Base-by-base conservation (phyloP, 2,113 vertebrate species). In the Larimichthys polyactis region DNA sequence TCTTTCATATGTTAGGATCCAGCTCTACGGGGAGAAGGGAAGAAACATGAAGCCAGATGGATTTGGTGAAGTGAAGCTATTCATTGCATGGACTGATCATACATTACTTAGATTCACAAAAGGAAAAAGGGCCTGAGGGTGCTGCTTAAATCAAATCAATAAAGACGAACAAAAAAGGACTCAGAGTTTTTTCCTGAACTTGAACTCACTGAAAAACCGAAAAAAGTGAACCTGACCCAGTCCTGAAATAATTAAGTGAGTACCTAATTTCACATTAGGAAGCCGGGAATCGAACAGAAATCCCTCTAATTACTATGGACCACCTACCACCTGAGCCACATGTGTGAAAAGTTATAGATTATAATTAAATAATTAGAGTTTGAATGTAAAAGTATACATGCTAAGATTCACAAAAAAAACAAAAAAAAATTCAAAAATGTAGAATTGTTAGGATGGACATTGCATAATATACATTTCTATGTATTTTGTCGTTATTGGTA, bases 1-100 rank as follows among this genome's bases (percentile, higher is more conserved):
- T 46, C 48, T 0, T 46, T 75, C 79, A 63, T 82, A 63, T 64
- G 58, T 76, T 76, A 49, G n/a, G 2, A 52, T 22, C 32, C 22
- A 4, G 16, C 66, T 49, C 24, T 77, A 17, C 9, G 4, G 43
- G 14, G 51, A 16, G 9, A 57, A 49, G 8, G 4, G 27, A 46
- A 14, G 24, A 52, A 57, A 70, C 29, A 58, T 19, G 55, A 57
- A 76, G 75, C 48, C 11, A 76, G 58, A 44, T 69, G n/a, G 52
- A 43, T 73, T 36, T 29, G 16, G 43, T 14, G 1, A 32, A 32
- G 32, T 32, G 32, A 71, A 59, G 54, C 2, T 40, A 40, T 40
- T 40, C 36, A 40, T 40, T 40, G 36, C 36, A 40, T 40, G 36
- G 8, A 40, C 7, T 40, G 36, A 40, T 40, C 36, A 40, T 40